These are phyloP conservation scores for Conops quadrifasciatus DNA, from an alignment of 2,888 invertebrate genomes.

Conservation along the genomic window DNA sequence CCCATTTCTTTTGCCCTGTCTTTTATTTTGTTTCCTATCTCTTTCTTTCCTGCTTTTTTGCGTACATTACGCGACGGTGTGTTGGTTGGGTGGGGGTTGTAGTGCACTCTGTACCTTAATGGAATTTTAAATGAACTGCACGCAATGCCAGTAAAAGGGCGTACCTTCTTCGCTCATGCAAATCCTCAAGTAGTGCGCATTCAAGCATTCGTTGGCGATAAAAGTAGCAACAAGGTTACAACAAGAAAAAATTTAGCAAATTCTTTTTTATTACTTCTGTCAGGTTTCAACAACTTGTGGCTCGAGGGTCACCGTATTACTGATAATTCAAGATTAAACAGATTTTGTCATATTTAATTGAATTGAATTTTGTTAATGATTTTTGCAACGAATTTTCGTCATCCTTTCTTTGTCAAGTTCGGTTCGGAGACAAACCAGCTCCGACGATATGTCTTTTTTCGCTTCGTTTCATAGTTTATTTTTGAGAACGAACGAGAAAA, in stretches of 20 bases:
- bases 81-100: neutral
- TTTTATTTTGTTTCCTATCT: neutral
- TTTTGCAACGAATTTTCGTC: no score
- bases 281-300: neutral
- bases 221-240: neutral
- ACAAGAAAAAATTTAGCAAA: neutral
- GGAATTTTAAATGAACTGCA: conserved; percentile 25
- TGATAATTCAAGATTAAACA: no score
- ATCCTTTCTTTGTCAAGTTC: no score
- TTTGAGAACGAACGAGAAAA: no score
- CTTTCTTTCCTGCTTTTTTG: no score
- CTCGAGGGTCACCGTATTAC: no score
- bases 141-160: conserved; percentile 9
- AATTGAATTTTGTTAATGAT: no score
- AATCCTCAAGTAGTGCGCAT: neutral
- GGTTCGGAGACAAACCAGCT: no score
- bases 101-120: neutral
- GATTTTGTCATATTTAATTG: no score
- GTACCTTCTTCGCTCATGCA: neutral
- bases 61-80: neutral
- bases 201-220: neutral
- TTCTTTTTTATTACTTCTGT: neutral
- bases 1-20: neutral
- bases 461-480: no score
- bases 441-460: no score